Percentiles rank a stretch among this genome's conserved stretches.
phyloP scores from a whole-genome alignment of 2,797 vertebrate species.

The Cirrhinus mrigala region DNA sequence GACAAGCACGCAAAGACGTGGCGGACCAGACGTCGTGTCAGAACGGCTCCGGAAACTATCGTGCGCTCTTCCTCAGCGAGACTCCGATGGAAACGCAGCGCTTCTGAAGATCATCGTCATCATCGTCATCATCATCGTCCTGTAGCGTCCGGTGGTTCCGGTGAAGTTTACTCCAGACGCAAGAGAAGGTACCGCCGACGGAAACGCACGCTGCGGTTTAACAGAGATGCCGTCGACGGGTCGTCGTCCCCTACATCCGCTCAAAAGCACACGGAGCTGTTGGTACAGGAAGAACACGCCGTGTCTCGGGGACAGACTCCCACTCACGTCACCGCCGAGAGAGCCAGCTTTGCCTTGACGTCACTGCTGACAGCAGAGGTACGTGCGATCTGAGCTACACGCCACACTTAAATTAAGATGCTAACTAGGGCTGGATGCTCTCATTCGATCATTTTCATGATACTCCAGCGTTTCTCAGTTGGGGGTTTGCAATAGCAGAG shows the following conservation, averaged over 20 bases:
- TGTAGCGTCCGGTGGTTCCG: neutral
- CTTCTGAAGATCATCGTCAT: neutral
- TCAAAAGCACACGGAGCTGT: constrained; percentile 71
- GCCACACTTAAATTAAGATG: too few species aligned
- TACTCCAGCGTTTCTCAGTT: too few species aligned
- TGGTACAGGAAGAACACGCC: constrained; percentile 80
- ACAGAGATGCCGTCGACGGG: constrained; percentile 9
- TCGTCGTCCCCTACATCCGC: neutral
- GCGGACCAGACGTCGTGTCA: neutral
- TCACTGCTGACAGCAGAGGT: constrained; percentile 89
- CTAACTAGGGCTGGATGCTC: too few species aligned
- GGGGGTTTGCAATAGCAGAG: too few species aligned
- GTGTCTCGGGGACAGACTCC: constrained; percentile 81
- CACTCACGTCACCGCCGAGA: constrained; percentile 86
- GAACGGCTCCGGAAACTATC: neutral
- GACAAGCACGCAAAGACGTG: neutral
- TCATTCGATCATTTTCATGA: too few species aligned
- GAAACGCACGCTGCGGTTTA: constrained; percentile 71
- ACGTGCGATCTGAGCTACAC: constrained; percentile 13
- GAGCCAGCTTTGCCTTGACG: constrained; percentile 84
- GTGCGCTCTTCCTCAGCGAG: neutral
- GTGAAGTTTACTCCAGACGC: neutral
- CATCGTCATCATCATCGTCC: neutral
- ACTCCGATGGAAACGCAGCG: neutral
- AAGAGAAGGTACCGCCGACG: constrained; percentile 45